Evolutionary conservation across 37 sponge, comb jelly and placozoan genomes (phyloP).

Genomic region (Halisarca cf. caerulea): DNA sequence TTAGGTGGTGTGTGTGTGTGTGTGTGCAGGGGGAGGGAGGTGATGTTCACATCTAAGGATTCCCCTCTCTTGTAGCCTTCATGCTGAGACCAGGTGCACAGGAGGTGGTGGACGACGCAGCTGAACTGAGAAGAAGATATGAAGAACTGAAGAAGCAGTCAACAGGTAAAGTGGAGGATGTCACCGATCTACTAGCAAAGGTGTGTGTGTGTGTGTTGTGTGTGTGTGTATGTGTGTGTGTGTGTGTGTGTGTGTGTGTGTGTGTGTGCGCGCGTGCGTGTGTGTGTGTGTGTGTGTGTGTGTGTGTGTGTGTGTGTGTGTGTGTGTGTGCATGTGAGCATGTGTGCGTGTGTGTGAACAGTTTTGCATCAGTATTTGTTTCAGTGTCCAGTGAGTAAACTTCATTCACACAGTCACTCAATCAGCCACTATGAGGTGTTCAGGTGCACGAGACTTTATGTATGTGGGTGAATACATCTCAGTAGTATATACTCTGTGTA

Average conservation of each 20-base stretch:
- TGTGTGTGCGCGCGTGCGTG: background rate
- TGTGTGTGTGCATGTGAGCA: background rate
- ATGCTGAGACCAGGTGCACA: constrained; percentile 58
- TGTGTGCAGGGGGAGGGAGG: too few species aligned
- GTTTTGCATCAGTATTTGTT: background rate
- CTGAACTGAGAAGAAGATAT: constrained; percentile 51
- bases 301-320: background rate
- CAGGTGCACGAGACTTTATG: too few species aligned
- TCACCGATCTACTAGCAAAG: constrained; percentile 8
- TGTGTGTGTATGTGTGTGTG: background rate
- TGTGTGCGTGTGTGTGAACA: background rate
- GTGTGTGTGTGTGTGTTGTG: too few species aligned
- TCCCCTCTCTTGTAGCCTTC: constrained; percentile 37
- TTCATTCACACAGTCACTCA: too few species aligned
- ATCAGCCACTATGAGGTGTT: too few species aligned
- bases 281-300: too few species aligned
- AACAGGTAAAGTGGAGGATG: background rate
- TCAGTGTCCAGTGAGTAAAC: too few species aligned
- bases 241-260: background rate
- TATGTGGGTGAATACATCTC: background rate
- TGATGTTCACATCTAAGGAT: too few species aligned
- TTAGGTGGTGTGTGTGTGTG: too few species aligned
- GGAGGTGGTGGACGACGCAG: constrained; percentile 53
- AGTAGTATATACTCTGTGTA: background rate
- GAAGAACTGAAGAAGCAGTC: constrained; percentile 32